phyloP scores from a whole-genome alignment of 2,797 vertebrate species.

The Xiphophorus birchmanni region DNA sequence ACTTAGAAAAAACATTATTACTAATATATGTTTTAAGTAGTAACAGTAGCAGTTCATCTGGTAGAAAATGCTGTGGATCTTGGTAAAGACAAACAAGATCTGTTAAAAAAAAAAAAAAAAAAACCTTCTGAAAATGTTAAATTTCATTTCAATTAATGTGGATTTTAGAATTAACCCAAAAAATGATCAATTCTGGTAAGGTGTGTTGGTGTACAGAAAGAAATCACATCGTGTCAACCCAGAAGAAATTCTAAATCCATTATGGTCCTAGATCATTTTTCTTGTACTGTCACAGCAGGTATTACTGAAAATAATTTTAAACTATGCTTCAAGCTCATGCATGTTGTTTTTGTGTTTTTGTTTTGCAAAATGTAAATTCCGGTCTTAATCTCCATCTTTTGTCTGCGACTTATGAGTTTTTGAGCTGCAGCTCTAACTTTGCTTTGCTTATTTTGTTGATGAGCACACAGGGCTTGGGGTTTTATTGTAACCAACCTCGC shows the following conservation, averaged over 20 bases:
- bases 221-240: background rate
- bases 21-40: slow-evolving; percentile 15
- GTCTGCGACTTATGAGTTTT: slow-evolving; percentile 52
- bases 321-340: background rate
- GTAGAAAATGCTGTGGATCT: background rate
- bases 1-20: slow-evolving; percentile 10
- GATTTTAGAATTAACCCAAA: background rate
- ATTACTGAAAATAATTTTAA: slow-evolving; percentile 12
- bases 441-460: slow-evolving; percentile 40
- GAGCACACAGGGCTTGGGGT: slow-evolving; percentile 12
- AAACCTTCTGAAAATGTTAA: slow-evolving; percentile 1
- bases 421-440: slow-evolving; percentile 42
- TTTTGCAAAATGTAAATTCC: slow-evolving; percentile 43
- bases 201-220: background rate
- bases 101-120: background rate
- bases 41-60: background rate
- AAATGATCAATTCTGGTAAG: background rate
- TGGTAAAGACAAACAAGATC: background rate
- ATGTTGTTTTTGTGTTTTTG: slow-evolving; percentile 25
- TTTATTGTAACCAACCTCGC: slow-evolving; percentile 63
- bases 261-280: background rate
- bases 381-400: slow-evolving; percentile 46
- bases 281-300: background rate
- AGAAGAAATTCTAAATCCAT: background rate
- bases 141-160: background rate